phyloP scores from a whole-genome alignment of 2,888 invertebrate genomes.

The Leucoma salicis region DNA sequence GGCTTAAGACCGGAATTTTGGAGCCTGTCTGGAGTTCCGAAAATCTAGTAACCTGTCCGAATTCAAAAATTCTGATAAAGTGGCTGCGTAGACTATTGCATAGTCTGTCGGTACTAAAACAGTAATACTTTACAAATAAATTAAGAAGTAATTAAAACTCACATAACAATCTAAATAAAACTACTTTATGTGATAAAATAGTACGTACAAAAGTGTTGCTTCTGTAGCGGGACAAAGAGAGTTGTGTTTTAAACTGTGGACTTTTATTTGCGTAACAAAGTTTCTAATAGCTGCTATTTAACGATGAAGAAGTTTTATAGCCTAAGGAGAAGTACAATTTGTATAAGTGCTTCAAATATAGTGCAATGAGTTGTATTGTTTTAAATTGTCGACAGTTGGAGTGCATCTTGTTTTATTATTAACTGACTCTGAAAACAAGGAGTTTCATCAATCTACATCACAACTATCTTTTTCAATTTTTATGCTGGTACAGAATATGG shows the following conservation, averaged over 20 bases:
- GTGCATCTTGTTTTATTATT: background rate
- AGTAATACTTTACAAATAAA: no score
- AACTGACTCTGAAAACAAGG: no score
- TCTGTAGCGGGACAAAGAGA: constrained; percentile 25
- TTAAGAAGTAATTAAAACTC: constrained; percentile 3
- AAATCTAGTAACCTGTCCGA: no score
- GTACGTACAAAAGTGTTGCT: constrained; percentile 19
- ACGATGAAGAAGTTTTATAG: constrained; percentile 33
- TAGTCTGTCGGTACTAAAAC: no score
- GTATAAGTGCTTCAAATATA: constrained; percentile 10
- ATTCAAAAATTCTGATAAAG: no score
- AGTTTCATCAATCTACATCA: no score
- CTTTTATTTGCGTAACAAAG: constrained; percentile 40
- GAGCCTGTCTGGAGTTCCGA: no score
- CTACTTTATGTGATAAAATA: constrained; percentile 15
- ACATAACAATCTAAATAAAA: constrained; percentile 14
- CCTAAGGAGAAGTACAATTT: constrained; percentile 15
- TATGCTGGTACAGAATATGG: no score
- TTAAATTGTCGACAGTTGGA: constrained; percentile 2
- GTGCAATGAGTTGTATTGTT: constrained; percentile 13
- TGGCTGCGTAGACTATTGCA: no score
- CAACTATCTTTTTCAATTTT: no score
- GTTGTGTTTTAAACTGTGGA: constrained; percentile 25
- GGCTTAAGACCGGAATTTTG: no score
- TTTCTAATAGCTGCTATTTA: constrained; percentile 33